Evolutionary conservation across 2,113 vertebrate species (phyloP).

Genomic region (Cygnus atratus): DNA sequence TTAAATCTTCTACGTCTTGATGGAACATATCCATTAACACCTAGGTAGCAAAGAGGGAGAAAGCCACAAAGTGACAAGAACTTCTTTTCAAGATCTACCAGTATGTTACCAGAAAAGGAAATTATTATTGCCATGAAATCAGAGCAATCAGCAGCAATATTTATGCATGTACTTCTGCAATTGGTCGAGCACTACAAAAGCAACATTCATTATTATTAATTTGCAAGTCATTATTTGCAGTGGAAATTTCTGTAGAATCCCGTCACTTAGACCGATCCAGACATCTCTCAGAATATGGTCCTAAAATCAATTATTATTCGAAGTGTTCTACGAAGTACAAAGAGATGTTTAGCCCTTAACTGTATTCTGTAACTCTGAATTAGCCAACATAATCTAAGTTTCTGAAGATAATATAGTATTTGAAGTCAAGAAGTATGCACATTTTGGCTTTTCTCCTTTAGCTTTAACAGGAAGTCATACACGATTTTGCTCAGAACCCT

Average conservation of each 20-base stretch:
- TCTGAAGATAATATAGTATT: background rate
- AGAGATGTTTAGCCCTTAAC: background rate
- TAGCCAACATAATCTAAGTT: background rate
- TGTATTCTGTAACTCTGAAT: background rate
- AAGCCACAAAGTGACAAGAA: background rate
- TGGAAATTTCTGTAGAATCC: background rate
- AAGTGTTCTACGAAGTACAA: background rate
- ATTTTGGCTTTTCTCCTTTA: background rate
- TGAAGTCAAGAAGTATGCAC: background rate
- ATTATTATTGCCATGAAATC: background rate
- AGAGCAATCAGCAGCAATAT: background rate
- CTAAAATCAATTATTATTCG: background rate
- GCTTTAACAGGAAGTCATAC: background rate
- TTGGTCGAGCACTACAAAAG: background rate
- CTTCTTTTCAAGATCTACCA: background rate
- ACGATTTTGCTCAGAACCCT: background rate
- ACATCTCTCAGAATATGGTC: background rate
- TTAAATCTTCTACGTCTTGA: conserved; percentile 96
- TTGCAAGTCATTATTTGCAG: background rate
- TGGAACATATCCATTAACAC: conserved; percentile 99
- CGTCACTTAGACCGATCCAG: background rate
- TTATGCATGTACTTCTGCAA: background rate
- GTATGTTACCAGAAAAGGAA: background rate
- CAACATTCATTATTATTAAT: background rate
- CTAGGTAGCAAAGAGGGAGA: conserved; percentile 65